phyloP scores from a whole-genome alignment of 2,113 vertebrate species.

The Heterotis niloticus region DNA sequence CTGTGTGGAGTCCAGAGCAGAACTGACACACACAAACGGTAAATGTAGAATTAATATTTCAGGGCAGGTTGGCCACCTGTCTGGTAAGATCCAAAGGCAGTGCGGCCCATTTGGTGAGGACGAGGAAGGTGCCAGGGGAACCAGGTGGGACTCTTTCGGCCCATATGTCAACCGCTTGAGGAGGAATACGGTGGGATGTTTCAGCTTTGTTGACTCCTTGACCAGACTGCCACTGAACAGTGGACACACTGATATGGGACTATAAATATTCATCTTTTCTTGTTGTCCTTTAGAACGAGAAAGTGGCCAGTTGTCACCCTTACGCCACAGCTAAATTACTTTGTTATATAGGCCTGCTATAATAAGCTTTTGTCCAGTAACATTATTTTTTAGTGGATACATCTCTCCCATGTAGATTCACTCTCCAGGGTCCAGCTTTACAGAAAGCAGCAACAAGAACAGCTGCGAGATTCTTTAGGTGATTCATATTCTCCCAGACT shows the following conservation, averaged over 20 bases:
- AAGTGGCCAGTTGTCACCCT: neutral
- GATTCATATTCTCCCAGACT: neutral
- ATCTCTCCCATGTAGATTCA: neutral
- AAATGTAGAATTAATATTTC: constrained; percentile 51
- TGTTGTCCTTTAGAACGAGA: constrained; percentile 14
- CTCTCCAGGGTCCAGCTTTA: neutral
- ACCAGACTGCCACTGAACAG: constrained; percentile 16
- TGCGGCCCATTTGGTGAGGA: constrained; percentile 40
- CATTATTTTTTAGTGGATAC: constrained; percentile 10
- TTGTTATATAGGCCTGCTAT: neutral
- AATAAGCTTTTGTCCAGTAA: neutral
- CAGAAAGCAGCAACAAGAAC: neutral
- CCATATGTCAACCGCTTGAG: constrained; percentile 48
- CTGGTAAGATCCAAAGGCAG: constrained; percentile 41
- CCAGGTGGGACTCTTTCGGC: constrained; percentile 50
- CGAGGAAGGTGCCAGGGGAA: constrained; percentile 40
- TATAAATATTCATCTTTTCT: neutral
- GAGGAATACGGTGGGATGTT: constrained; percentile 28
- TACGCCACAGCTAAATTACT: neutral
- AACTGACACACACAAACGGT: constrained; percentile 43
- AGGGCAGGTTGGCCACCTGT: constrained; percentile 55
- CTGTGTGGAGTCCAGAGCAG: constrained; percentile 34
- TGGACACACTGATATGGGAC: constrained; percentile 21
- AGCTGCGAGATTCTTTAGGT: neutral
- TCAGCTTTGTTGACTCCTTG: neutral